A percentile compares a stretch with the other conserved stretches of the same genome.
Evolutionary conservation across 2,113 vertebrate genomes (phyloP).

Genomic region (Laticauda laticaudata): DNA sequence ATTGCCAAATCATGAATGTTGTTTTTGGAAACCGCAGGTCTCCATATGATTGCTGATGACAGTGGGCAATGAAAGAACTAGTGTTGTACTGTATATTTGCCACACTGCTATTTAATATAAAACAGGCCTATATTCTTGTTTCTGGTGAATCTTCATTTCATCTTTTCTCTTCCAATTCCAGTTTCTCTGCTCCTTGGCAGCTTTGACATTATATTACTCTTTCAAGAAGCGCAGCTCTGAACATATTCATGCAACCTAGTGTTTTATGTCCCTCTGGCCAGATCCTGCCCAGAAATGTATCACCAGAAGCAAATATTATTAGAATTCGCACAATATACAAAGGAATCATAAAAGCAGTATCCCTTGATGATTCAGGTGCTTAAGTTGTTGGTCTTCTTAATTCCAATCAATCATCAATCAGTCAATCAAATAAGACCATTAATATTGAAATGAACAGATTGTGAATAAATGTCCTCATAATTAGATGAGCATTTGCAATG

Average conservation of each 20-base stretch:
- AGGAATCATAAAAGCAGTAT: not conserved
- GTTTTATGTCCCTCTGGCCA: slow-evolving; percentile 72
- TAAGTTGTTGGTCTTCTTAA: not conserved
- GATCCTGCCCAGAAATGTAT: slow-evolving; percentile 82
- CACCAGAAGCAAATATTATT: slow-evolving; percentile 79
- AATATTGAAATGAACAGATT: not conserved
- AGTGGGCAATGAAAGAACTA: not conserved
- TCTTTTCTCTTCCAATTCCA: not conserved
- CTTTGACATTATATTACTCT: slow-evolving; percentile 86
- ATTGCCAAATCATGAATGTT: not conserved
- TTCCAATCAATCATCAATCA: not conserved
- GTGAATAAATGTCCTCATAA: not conserved
- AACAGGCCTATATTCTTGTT: not conserved
- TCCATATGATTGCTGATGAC: not conserved
- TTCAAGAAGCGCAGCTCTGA: slow-evolving; percentile 70
- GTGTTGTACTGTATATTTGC: not conserved
- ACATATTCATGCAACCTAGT: slow-evolving; percentile 77
- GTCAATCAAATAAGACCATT: not conserved
- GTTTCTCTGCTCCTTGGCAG: slow-evolving; percentile 59
- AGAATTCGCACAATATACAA: not conserved
- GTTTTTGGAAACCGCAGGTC: not conserved
- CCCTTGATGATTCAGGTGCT: not conserved
- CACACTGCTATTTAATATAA: not conserved
- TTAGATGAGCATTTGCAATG: not conserved
- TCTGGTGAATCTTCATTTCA: rapidly evolving